Percentiles rank a stretch among this genome's conserved stretches.
Evolutionary conservation across 2,797 vertebrate genomes (phyloP).

Genomic region (Catharus ustulatus): DNA sequence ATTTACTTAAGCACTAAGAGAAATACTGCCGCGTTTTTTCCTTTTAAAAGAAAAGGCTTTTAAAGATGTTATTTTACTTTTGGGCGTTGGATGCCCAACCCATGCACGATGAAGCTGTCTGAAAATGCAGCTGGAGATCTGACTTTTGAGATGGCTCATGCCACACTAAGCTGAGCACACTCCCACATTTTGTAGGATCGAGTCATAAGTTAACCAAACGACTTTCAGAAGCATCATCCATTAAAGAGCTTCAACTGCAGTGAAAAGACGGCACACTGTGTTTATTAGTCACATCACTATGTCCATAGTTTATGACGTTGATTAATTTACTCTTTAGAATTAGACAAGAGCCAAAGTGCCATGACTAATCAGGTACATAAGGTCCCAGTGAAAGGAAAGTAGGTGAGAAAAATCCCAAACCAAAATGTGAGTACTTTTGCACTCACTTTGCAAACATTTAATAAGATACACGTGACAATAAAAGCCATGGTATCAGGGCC

Average conservation of each 20-base stretch:
- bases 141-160: accelerated
- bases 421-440: not conserved
- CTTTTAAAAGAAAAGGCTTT: not conserved
- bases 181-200: not conserved
- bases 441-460: not conserved
- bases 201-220: accelerated
- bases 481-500: not conserved
- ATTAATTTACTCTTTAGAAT: not conserved
- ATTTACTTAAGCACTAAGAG: not conserved
- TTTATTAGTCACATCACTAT: not conserved
- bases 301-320: not conserved
- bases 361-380: not conserved
- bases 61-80: not conserved
- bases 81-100: not conserved
- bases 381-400: not conserved
- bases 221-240: not conserved
- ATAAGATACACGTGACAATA: accelerated
- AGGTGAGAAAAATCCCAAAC: not conserved
- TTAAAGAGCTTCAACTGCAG: not conserved
- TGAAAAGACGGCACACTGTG: not conserved
- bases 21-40: not conserved
- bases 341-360: not conserved
- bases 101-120: not conserved
- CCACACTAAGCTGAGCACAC: not conserved
- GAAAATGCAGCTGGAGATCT: not conserved